These are phyloP conservation scores for Bombyx mori DNA, from an alignment of 1,140 invertebrate genomes.

Conservation along the genomic window DNA sequence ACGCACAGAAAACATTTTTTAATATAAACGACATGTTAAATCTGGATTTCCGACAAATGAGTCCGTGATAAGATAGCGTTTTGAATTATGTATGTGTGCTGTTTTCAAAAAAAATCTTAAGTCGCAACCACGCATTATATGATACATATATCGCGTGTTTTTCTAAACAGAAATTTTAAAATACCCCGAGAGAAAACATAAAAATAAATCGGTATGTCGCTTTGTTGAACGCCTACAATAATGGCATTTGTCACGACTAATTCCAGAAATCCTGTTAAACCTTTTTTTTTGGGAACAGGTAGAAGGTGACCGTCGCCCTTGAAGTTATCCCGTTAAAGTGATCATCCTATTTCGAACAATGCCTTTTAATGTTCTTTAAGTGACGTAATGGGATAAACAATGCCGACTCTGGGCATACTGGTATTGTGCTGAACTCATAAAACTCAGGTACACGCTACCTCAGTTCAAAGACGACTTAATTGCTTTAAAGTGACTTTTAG, in stretches of 20 bases:
- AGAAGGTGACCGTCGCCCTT: slow-evolving; percentile 26
- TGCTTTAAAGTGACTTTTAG: slow-evolving; percentile 30
- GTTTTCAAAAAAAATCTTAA: no score
- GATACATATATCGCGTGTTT: no score
- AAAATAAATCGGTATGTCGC: no score
- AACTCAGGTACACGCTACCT: slow-evolving; percentile 58
- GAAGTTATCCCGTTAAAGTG: slow-evolving; percentile 41
- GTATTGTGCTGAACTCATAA: slow-evolving; percentile 42
- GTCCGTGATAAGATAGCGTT: no score
- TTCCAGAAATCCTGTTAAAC: slow-evolving; percentile 2
- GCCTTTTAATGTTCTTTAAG: slow-evolving; percentile 37
- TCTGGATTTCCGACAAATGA: no score
- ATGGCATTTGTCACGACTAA: slow-evolving; percentile 4
- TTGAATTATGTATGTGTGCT: no score
- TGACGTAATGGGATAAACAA: slow-evolving; percentile 62
- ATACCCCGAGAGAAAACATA: no score
- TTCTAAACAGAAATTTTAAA: no score
- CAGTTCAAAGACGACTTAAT: slow-evolving; percentile 54
- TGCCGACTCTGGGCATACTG: slow-evolving; percentile 28
- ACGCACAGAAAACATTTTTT: no score
- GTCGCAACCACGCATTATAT: no score
- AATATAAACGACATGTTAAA: no score
- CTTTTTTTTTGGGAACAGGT: slow-evolving; percentile 25
- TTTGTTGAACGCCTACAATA: neutral
- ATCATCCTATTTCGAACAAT: slow-evolving; percentile 47